Conservation (phyloP, 2,888 invertebrate genomes). For the Alloscopus bannaensis region DNA sequence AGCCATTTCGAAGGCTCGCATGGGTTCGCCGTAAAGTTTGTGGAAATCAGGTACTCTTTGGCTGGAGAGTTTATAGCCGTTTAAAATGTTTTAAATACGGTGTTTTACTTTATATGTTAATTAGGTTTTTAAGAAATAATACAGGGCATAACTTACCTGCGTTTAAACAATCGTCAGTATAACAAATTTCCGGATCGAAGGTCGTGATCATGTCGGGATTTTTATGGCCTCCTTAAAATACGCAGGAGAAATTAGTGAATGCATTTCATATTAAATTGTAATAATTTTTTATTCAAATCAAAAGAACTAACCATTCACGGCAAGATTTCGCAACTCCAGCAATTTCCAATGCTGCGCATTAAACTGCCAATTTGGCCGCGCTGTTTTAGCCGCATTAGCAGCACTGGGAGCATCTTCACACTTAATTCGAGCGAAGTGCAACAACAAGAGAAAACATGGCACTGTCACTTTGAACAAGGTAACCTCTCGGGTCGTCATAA, state of each 20-base stretch:
- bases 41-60: conserved; percentile 44
- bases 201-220: conserved; percentile 43
- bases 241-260: too few species aligned
- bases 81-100: background rate
- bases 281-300: background rate
- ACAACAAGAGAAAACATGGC: too few species aligned
- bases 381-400: too few species aligned
- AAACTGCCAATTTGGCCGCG: conserved; percentile 55
- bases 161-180: conserved; percentile 54
- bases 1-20: conserved; percentile 58
- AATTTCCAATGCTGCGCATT: conserved; percentile 59
- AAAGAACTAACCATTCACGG: conserved; percentile 38
- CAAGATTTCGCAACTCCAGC: conserved; percentile 45
- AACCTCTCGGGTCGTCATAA: too few species aligned
- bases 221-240: conserved; percentile 53
- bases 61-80: conserved; percentile 12
- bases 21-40: conserved; percentile 53
- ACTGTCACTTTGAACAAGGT: too few species aligned
- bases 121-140: too few species aligned
- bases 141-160: conserved; percentile 51
- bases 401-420: conserved; percentile 16
- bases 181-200: conserved; percentile 50
- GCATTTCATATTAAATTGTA: too few species aligned
- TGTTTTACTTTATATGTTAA: background rate
- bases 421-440: too few species aligned